Conservation (phyloP, 1,140 invertebrate genomes). For the Ptiloglossa arizonensis region DNA sequence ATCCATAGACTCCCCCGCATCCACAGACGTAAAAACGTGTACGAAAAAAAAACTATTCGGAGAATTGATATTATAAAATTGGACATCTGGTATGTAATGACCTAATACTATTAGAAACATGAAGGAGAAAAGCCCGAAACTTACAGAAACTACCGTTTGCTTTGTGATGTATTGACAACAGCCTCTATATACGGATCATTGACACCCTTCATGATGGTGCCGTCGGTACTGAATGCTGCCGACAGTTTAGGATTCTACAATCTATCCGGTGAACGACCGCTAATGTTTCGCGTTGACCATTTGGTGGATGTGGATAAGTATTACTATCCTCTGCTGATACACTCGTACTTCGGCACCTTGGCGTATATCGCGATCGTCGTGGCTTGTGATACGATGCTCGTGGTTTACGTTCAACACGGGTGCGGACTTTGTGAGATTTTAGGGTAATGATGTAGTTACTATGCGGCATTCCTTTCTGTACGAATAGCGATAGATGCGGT, state of each 20-base stretch:
- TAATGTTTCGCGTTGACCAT: constrained; percentile 66
- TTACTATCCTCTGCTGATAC: constrained; percentile 61
- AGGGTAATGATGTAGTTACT: constrained; percentile 48
- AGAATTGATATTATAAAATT: too few relatives aligned
- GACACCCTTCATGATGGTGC: constrained; percentile 61
- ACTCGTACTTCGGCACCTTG: constrained; percentile 64
- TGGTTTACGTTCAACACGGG: constrained; percentile 59
- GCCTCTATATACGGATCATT: constrained; percentile 63
- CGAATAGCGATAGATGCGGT: too few relatives aligned
- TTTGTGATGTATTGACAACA: too few relatives aligned
- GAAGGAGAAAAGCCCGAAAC: too few relatives aligned
- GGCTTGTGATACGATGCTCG: constrained; percentile 60
- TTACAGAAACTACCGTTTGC: too few relatives aligned
- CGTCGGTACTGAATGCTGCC: constrained; percentile 51
- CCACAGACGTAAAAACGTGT: too few relatives aligned
- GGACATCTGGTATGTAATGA: too few relatives aligned
- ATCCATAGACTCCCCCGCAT: too few relatives aligned
- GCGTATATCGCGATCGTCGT: constrained; percentile 60
- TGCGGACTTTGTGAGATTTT: constrained; percentile 66
- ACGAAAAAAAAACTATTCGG: too few relatives aligned
- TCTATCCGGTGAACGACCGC: constrained; percentile 1
- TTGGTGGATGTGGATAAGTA: constrained; percentile 63
- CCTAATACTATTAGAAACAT: too few relatives aligned
- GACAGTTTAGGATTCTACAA: constrained; percentile 35
- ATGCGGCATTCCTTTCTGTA: background rate